Evolutionary conservation across 2,888 invertebrate genomes (phyloP).

Genomic region (Oithona nana): DNA sequence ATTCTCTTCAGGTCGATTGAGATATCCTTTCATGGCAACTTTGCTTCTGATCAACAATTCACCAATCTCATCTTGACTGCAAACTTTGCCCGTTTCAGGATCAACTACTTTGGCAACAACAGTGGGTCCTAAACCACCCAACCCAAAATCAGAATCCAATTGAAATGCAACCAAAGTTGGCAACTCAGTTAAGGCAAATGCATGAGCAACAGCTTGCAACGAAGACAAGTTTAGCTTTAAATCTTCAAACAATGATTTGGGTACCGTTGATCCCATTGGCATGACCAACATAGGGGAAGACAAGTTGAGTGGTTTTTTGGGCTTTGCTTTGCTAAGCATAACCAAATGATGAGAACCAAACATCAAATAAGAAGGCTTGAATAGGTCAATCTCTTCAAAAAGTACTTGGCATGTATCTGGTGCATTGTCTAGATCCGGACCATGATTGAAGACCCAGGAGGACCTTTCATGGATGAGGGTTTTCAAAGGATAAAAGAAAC

Average conservation of each 20-base stretch:
- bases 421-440: neutral
- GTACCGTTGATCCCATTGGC: neutral
- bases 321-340: neutral
- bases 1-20: slow-evolving; percentile 1
- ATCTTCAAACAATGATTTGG: neutral
- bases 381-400: neutral
- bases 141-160: neutral
- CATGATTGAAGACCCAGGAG: neutral
- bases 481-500: neutral
- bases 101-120: neutral
- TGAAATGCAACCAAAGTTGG: neutral
- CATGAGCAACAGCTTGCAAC: neutral
- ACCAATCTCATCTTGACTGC: neutral
- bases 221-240: neutral
- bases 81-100: neutral
- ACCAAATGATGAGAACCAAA: neutral
- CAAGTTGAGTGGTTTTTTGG: neutral
- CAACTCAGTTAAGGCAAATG: neutral
- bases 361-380: neutral
- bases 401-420: neutral
- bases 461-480: neutral
- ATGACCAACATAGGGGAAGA: neutral
- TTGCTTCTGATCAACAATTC: neutral
- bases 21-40: neutral
- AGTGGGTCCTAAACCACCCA: too few relatives aligned